Conservation (phyloP, 2,888 invertebrate genomes). For the Carterocephalus palaemon region DNA sequence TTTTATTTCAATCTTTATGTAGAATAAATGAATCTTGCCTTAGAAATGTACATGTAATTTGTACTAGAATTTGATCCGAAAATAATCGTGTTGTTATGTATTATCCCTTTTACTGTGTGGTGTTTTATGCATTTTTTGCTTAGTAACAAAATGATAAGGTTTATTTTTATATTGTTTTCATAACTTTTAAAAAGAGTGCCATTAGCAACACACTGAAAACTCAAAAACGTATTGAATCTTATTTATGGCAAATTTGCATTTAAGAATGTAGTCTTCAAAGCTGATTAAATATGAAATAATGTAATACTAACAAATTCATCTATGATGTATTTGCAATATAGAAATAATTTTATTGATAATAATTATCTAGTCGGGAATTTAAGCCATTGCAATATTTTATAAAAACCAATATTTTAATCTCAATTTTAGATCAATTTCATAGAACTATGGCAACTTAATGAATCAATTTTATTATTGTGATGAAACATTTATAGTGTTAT, state of each 20-base stretch:
- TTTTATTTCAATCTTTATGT: conserved; percentile 24
- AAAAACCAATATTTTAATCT: conserved; percentile 36
- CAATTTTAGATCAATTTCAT: conserved; percentile 36
- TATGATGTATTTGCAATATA: conserved; percentile 50
- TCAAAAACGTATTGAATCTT: neutral
- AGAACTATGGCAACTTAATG: conserved; percentile 29
- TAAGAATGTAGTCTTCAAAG: conserved; percentile 5
- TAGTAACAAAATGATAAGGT: too few relatives aligned
- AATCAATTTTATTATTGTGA: conserved; percentile 26
- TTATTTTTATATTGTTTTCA: neutral
- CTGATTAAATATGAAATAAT: conserved; percentile 4
- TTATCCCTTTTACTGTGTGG: neutral
- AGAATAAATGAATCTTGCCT: conserved; percentile 33
- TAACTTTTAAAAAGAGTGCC: conserved; percentile 14
- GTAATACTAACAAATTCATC: conserved; percentile 19
- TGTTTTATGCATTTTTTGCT: too few relatives aligned
- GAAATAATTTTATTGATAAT: conserved; percentile 67
- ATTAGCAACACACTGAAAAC: neutral
- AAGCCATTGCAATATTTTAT: conserved; percentile 75
- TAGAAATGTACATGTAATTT: conserved; percentile 14
- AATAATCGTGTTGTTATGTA: too few relatives aligned
- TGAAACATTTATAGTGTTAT: conserved; percentile 27
- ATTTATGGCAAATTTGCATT: conserved; percentile 7
- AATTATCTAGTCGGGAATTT: conserved; percentile 75
- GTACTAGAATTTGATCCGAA: neutral